phyloP scores from a whole-genome alignment of 2,113 vertebrate genomes.

The Corythornis cristatus region DNA sequence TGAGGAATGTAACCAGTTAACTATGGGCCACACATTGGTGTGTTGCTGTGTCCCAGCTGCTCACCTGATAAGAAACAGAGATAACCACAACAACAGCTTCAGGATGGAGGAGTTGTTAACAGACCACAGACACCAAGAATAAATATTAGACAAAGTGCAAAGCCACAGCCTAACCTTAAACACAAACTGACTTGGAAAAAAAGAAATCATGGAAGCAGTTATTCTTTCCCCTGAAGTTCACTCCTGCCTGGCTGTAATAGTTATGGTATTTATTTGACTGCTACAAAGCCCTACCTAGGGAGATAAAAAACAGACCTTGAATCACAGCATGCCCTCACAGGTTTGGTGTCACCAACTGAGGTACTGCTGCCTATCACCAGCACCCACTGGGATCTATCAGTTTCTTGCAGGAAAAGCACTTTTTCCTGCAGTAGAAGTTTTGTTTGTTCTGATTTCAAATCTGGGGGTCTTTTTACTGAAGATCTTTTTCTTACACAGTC shows the following conservation, averaged over 20 bases:
- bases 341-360: not conserved
- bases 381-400: not conserved
- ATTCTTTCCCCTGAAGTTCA: not conserved
- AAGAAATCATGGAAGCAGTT: not conserved
- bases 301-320: not conserved
- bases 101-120: not conserved
- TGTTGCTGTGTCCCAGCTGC: not conserved
- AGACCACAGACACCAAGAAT: not conserved
- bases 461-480: not conserved
- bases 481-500: not conserved
- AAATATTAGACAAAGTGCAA: not conserved
- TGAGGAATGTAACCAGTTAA: not conserved
- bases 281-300: not conserved
- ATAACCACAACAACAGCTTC: not conserved
- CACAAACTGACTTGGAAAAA: not conserved
- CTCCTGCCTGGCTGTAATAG: not conserved
- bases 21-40: accelerated
- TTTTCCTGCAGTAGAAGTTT: not conserved
- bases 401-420: not conserved
- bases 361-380: not conserved
- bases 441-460: not conserved
- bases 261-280: not conserved
- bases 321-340: not conserved
- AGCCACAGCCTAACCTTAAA: not conserved
- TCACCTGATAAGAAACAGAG: not conserved